phyloP scores from a whole-genome alignment of 2,888 invertebrate species.

The Acanthosepion esculentum region DNA sequence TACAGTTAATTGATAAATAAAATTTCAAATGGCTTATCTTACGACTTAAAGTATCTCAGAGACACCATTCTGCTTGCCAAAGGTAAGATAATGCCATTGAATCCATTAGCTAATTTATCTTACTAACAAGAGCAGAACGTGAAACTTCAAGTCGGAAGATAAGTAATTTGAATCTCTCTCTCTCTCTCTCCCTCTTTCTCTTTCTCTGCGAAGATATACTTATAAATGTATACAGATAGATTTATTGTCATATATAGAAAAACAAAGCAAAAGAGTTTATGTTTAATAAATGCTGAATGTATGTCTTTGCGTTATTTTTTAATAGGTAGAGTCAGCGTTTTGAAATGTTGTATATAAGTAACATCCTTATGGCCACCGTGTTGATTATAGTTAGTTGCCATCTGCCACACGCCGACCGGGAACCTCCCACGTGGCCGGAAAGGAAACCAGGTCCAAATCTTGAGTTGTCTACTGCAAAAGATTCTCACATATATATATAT shows the following conservation, averaged over 20 bases:
- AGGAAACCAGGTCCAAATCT: not conserved
- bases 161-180: no score
- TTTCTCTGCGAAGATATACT: not conserved
- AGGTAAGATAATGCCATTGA: no score
- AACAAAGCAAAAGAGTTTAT: not conserved
- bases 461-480: not conserved
- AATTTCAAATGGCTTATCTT: no score
- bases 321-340: not conserved
- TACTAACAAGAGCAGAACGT: no score
- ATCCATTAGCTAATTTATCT: no score
- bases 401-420: constrained; percentile 33
- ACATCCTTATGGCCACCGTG: not conserved
- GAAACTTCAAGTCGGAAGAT: no score
- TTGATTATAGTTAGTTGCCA: constrained; percentile 16
- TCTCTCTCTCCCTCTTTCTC: no score
- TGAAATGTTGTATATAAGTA: not conserved
- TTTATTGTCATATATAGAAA: not conserved
- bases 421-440: constrained; percentile 33
- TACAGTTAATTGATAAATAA: no score
- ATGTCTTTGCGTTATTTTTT: not conserved
- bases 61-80: no score
- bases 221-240: not conserved
- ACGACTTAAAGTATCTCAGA: no score
- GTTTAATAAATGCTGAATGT: constrained; percentile 15
- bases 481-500: not conserved